These are phyloP conservation scores for Sebastes steindachneri DNA, from an alignment of 2,797 vertebrate genomes.

Conservation along the genomic window DNA sequence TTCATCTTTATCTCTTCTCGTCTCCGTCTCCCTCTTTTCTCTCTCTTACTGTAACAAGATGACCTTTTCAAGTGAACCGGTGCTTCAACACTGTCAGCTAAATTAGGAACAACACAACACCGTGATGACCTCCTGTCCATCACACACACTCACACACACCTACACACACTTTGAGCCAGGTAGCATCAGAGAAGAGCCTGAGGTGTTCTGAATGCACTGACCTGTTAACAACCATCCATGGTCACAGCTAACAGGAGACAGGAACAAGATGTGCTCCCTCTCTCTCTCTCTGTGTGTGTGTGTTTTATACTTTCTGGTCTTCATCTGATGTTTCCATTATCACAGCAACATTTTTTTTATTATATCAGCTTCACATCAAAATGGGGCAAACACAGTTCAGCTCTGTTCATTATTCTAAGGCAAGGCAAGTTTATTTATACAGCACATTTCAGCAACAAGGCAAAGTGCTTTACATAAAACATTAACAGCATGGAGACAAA, in stretches of 20 bases:
- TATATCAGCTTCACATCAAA: too few species aligned
- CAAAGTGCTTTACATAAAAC: too few species aligned
- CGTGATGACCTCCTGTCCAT: background rate
- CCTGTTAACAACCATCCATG: constrained; percentile 32
- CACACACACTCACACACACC: background rate
- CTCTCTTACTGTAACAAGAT: background rate
- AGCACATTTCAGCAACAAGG: too few species aligned
- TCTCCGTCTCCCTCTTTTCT: background rate
- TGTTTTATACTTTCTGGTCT: too few species aligned
- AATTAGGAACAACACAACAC: constrained; percentile 22
- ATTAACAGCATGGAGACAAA: too few species aligned
- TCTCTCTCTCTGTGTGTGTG: background rate
- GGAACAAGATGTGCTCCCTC: background rate
- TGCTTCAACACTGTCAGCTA: constrained; percentile 31
- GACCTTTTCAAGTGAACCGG: constrained; percentile 37
- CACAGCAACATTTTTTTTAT: too few species aligned
- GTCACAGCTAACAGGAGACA: constrained; percentile 9
- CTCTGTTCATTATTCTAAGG: too few species aligned
- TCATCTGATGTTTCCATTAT: too few species aligned
- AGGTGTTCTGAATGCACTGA: constrained; percentile 24
- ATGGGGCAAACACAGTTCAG: too few species aligned
- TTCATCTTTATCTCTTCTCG: background rate
- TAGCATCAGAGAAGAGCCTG: constrained; percentile 13
- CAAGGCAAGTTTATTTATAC: too few species aligned
- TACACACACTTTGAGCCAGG: background rate